Conservation (phyloP, 1,140 invertebrate genomes). For the Druon quercuslanigerum region DNA sequence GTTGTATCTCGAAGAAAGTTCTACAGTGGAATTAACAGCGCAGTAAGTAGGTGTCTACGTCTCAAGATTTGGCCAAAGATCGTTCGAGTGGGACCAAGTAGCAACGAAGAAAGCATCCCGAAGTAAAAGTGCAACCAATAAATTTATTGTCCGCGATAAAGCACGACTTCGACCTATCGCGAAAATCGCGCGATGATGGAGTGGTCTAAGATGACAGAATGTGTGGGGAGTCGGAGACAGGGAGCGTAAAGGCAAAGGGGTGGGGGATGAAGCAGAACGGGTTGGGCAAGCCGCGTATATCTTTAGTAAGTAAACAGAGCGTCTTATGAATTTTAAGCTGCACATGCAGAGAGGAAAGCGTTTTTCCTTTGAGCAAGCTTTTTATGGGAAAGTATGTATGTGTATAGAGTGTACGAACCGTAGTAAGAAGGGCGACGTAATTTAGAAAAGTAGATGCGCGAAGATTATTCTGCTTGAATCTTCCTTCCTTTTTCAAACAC, state of each 20-base stretch:
- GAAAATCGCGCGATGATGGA: constrained; percentile 25
- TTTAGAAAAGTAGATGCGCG: constrained; percentile 53
- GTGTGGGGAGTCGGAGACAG: constrained; percentile 19
- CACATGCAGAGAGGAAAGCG: constrained; percentile 35
- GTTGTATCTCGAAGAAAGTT: constrained; percentile 42
- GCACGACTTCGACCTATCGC: constrained; percentile 54
- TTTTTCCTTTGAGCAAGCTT: constrained; percentile 56
- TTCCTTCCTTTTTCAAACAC: constrained; percentile 25
- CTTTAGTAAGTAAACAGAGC: constrained; percentile 73
- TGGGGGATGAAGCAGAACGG: constrained; percentile 42
- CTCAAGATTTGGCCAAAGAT: constrained; percentile 43
- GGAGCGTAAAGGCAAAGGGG: constrained; percentile 42
- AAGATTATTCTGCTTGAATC: constrained; percentile 49
- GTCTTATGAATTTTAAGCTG: constrained; percentile 73
- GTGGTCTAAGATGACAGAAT: constrained; percentile 6
- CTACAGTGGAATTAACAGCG: constrained; percentile 44
- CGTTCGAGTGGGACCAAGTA: constrained; percentile 36
- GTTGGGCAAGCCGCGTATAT: constrained; percentile 59
- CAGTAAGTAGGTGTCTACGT: constrained; percentile 45
- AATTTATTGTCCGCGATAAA: constrained; percentile 72
- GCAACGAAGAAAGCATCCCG: constrained; percentile 36
- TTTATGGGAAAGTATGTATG: constrained; percentile 28
- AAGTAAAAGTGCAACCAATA: constrained; percentile 66
- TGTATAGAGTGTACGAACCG: background rate
- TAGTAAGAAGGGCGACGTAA: constrained; percentile 53